Conservation (phyloP, 2,113 vertebrate species). For the Brachyhypopomus gauderio region DNA sequence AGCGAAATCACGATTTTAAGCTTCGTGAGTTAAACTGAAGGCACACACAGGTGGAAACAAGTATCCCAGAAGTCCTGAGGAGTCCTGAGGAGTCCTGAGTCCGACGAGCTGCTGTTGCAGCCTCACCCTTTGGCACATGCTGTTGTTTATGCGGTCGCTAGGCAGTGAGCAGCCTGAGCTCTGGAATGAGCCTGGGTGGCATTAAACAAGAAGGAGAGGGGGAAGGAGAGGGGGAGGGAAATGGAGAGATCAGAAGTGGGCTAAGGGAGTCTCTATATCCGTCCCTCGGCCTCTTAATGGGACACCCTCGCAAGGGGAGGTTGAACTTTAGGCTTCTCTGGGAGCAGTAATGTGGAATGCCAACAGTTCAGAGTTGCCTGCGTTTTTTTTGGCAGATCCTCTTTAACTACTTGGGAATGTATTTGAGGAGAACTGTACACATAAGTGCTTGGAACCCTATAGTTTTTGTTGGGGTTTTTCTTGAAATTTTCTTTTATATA, state of each 20-base stretch:
- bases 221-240: slow-evolving; percentile 24
- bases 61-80: neutral
- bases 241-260: neutral
- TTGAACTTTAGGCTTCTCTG: slow-evolving; percentile 38
- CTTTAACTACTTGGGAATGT: too few species aligned
- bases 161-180: slow-evolving; percentile 59
- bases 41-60: too few species aligned
- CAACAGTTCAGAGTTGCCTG: slow-evolving; percentile 11
- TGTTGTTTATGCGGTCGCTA: slow-evolving; percentile 70
- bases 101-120: neutral
- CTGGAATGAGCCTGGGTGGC: slow-evolving; percentile 63
- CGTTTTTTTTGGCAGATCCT: neutral
- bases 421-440: neutral
- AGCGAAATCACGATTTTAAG: neutral
- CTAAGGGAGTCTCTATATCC: slow-evolving; percentile 30
- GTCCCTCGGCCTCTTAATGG: slow-evolving; percentile 16
- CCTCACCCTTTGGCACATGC: slow-evolving; percentile 59
- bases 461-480: too few species aligned
- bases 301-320: neutral
- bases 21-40: neutral
- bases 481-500: too few species aligned
- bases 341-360: slow-evolving; percentile 2
- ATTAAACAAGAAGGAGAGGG: slow-evolving; percentile 47
- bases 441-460: too few species aligned
- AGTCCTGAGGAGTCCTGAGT: neutral